phyloP scores from a whole-genome alignment of 2,113 vertebrate genomes.

The Trichechus manatus region DNA sequence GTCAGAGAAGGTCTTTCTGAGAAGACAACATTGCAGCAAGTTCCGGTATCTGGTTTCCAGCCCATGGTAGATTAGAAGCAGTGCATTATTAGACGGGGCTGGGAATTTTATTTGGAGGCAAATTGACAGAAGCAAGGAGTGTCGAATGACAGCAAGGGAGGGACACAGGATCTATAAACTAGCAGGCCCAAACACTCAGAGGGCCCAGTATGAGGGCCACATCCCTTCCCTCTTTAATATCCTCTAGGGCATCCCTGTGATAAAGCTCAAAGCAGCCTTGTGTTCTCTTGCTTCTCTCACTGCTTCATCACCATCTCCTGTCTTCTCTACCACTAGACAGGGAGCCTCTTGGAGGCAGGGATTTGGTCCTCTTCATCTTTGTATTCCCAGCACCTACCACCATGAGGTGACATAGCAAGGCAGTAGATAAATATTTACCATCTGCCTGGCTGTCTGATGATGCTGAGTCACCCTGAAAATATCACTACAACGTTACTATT shows the following conservation, averaged over 20 bases:
- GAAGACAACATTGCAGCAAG: not conserved
- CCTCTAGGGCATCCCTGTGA: not conserved
- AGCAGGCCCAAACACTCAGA: not conserved
- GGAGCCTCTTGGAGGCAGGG: not conserved
- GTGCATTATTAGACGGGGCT: not conserved
- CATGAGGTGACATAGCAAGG: not conserved
- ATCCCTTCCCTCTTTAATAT: not conserved
- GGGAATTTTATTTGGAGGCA: conserved; percentile 40
- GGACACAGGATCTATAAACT: not conserved
- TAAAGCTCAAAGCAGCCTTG: conserved; percentile 32
- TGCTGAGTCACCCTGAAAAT: conserved; percentile 1
- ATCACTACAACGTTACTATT: not conserved
- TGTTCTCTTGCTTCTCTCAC: not conserved
- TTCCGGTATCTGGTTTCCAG: conserved; percentile 58
- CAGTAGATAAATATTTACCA: conserved; percentile 27
- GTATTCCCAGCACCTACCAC: not conserved
- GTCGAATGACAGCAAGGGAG: not conserved
- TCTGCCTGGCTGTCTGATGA: conserved; percentile 19
- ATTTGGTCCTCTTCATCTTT: not conserved
- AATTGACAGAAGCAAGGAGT: not conserved
- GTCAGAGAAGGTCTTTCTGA: conserved; percentile 58
- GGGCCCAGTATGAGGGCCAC: not conserved
- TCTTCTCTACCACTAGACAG: not conserved
- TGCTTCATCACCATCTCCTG: not conserved
- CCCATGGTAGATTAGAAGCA: conserved; percentile 47